Percentiles rank a stretch among this genome's conserved stretches.
Conservation (phyloP, 2,113 vertebrate genomes). For the Herpailurus yagouaroundi region DNA sequence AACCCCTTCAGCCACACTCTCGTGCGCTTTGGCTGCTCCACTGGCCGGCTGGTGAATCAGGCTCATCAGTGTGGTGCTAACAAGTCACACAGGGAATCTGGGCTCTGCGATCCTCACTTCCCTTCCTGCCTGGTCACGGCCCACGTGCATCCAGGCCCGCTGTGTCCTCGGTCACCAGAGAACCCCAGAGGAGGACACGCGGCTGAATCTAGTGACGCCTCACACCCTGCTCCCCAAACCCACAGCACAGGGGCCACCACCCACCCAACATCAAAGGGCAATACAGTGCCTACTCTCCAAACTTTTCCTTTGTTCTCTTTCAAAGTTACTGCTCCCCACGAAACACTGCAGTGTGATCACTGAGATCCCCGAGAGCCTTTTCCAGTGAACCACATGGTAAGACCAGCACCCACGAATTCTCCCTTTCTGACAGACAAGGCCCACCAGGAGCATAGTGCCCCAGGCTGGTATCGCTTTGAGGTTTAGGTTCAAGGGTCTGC, state of each 20-base stretch:
- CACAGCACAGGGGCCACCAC: background rate
- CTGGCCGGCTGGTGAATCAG: background rate
- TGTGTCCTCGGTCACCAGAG: background rate
- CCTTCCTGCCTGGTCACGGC: background rate
- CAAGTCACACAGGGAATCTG: background rate
- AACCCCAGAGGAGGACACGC: fast-evolving
- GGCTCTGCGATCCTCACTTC: background rate
- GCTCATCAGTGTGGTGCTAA: background rate
- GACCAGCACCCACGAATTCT: background rate
- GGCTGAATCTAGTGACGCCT: background rate
- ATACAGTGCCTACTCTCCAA: background rate
- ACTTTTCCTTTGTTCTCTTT: background rate
- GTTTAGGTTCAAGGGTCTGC: background rate
- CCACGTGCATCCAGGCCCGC: background rate
- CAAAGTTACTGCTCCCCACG: background rate
- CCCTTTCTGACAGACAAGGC: background rate
- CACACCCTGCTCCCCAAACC: background rate
- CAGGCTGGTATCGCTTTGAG: background rate
- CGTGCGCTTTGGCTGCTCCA: background rate
- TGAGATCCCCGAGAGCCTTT: background rate
- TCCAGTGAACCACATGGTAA: background rate
- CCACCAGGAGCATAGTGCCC: background rate
- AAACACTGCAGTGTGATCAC: background rate
- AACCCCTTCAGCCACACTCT: background rate
- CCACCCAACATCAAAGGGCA: background rate